Evolutionary conservation across 1,140 invertebrate genomes (phyloP), one percentile per base, ranked within the genome.

Genomic region (Ips typographus): DNA sequence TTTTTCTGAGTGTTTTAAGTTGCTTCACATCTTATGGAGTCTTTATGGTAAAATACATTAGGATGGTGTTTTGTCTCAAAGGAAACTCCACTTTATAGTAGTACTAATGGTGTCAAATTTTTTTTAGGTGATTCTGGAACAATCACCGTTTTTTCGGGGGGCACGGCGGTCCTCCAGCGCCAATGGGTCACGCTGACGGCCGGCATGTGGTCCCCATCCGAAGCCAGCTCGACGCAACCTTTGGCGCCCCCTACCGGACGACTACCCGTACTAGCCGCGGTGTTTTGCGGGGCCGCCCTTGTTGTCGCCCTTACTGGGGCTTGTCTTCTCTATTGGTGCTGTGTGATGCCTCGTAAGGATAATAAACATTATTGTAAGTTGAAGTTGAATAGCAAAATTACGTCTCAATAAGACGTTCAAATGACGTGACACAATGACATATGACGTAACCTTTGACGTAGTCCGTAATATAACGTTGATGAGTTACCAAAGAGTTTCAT

Each of bases 131-230:
- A 70, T 43, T 70, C 68, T 7, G 68, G 68, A 2, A 61, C 41
- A 3, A 42, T 65, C 40, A 64, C 60, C 41, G 47, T 70, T 36
- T 65, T 70, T 40, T 56, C 60, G 6, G 53, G 68, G 40, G 61
- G 68, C 51, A 68, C 66, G 1, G 41, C 22, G 22, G 79, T 80
- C 72, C 76, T 80, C 72, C 79, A 80, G 56, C 80, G 83, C 73
- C 82, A 83, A 77, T 84, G 82, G 74, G 82, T 83, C 72, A 84
- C 83, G 75, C 75, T 84, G 77, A 83, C 81, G 70, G 83, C 83
- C 59, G 82, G 81, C 74, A 83, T 83, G 82, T 83, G 81, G 81
- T 81, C 82, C 44, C 61, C 65, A 55, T 47, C 73, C 60, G 66
- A 65, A 51, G 73, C 75, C 51, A 73, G 76, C 68, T 75, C 77